Conservation (phyloP, 2,113 vertebrate species). For the Gadus chalcogrammus region DNA sequence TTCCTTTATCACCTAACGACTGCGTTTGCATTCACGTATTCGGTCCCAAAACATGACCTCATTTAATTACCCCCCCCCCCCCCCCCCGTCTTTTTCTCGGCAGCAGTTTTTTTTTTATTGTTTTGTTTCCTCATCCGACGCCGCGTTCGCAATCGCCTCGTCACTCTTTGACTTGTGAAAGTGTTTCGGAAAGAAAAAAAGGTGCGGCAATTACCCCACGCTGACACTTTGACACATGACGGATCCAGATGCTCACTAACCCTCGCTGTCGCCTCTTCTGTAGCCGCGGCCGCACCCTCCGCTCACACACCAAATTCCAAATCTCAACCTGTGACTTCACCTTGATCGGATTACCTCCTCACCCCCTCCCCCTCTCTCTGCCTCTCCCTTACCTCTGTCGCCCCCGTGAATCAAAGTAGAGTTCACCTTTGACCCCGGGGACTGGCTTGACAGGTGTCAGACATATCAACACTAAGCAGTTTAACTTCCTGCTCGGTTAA, state of each 20-base stretch:
- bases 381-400: not conserved
- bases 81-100: not conserved
- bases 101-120: slow-evolving; percentile 25
- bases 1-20: slow-evolving; percentile 22
- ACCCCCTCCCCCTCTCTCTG: not conserved
- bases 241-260: slow-evolving; percentile 27
- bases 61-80: slow-evolving; percentile 31
- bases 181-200: slow-evolving; percentile 19
- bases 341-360: slow-evolving; percentile 56
- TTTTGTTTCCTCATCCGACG: slow-evolving; percentile 5
- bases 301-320: slow-evolving; percentile 53
- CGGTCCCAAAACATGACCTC: slow-evolving; percentile 31
- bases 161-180: slow-evolving; percentile 30
- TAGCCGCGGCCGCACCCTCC: slow-evolving; percentile 37
- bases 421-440: slow-evolving; percentile 54
- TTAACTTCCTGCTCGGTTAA: slow-evolving; percentile 20
- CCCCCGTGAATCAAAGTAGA: slow-evolving; percentile 41
- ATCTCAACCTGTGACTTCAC: slow-evolving; percentile 61
- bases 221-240: slow-evolving; percentile 48
- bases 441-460: slow-evolving; percentile 44
- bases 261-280: slow-evolving; percentile 30
- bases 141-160: slow-evolving; percentile 14
- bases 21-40: slow-evolving; percentile 13
- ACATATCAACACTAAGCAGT: slow-evolving; percentile 13
- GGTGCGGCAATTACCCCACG: not conserved